These are phyloP conservation scores for Anisognathus igniventris DNA, from an alignment of 2,797 vertebrate genomes.

Conservation along the genomic window DNA sequence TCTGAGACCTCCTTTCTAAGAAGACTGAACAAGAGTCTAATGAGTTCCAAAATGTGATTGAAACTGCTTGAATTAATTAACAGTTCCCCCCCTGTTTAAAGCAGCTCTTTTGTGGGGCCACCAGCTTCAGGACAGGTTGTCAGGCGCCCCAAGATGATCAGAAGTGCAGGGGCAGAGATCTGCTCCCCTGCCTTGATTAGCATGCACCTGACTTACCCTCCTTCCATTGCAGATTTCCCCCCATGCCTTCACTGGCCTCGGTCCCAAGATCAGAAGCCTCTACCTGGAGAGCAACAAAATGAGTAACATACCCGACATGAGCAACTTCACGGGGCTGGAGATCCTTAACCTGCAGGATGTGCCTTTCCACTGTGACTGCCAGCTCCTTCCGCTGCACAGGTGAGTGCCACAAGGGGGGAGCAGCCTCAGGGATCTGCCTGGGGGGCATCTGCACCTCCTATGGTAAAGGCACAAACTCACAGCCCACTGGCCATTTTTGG, in stretches of 20 bases:
- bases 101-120: rapidly evolving
- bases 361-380: slow-evolving; percentile 89
- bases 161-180: background rate
- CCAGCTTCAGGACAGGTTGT: background rate
- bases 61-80: background rate
- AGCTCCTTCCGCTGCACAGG: slow-evolving; percentile 84
- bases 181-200: background rate
- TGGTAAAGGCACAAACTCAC: background rate
- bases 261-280: slow-evolving; percentile 81
- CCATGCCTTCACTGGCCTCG: slow-evolving; percentile 82
- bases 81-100: background rate
- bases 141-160: background rate
- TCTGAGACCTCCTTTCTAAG: background rate
- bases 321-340: slow-evolving; percentile 80
- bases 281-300: slow-evolving; percentile 88
- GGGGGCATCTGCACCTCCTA: background rate
- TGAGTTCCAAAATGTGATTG: background rate
- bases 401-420: slow-evolving; percentile 17
- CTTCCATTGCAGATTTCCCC: slow-evolving; percentile 78
- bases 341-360: slow-evolving; percentile 89
- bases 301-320: slow-evolving; percentile 78
- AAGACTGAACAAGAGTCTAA: background rate
- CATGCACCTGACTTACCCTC: background rate
- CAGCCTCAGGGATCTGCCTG: background rate
- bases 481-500: background rate